These are phyloP conservation scores for Apis laboriosa DNA, from an alignment of 1,140 invertebrate genomes.

Conservation along the genomic window DNA sequence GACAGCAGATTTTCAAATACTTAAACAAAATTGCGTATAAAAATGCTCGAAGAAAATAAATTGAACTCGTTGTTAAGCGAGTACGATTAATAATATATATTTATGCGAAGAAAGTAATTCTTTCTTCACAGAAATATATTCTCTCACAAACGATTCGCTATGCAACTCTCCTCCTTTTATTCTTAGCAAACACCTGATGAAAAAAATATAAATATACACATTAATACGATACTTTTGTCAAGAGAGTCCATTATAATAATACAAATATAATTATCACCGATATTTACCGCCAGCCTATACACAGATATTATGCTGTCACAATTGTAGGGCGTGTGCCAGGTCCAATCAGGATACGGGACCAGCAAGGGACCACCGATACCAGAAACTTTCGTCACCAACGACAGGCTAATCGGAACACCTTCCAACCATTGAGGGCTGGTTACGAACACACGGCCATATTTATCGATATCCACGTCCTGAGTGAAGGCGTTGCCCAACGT, in stretches of 20 bases:
- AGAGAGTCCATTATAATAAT: too few species aligned
- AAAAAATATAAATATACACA: too few species aligned
- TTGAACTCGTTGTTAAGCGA: not conserved
- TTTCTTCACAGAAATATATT: too few species aligned
- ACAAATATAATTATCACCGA: not conserved
- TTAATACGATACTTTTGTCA: too few species aligned
- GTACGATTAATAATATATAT: too few species aligned
- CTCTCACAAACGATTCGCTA: too few species aligned
- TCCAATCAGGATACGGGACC: conserved; percentile 77
- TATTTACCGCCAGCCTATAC: conserved; percentile 79
- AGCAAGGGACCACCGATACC: conserved; percentile 75
- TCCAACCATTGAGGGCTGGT: conserved; percentile 79
- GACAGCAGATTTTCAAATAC: conserved; percentile 47
- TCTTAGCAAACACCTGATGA: too few species aligned
- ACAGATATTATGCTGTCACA: conserved; percentile 78
- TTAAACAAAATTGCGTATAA: too few species aligned
- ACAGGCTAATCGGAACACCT: conserved; percentile 78
- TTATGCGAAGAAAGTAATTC: too few species aligned
- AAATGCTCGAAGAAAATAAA: too few species aligned
- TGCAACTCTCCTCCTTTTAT: too few species aligned
- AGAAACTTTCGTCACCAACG: conserved; percentile 67
- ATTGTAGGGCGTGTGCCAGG: conserved; percentile 70
- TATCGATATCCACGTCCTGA: conserved; percentile 77
- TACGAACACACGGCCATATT: conserved; percentile 75
- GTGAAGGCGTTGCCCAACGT: conserved; percentile 76